These are phyloP conservation scores for Panopea generosa DNA, from an alignment of 2,888 invertebrate genomes.

Conservation along the genomic window DNA sequence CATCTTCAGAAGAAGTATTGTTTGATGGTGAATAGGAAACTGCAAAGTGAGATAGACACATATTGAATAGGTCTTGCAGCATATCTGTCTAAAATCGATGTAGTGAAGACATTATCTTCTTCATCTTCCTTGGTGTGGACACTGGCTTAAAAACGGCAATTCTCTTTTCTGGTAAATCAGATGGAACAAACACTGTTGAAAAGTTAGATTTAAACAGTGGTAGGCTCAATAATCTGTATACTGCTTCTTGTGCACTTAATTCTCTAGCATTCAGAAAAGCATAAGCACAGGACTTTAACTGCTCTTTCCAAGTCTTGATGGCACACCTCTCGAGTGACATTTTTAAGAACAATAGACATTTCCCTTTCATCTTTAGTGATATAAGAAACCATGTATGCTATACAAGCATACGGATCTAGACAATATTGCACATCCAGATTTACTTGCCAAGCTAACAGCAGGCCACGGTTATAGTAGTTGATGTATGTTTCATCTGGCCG, in stretches of 20 bases:
- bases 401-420: conserved; percentile 39
- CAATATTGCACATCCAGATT: conserved; percentile 50
- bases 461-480: conserved; percentile 30
- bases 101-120: conserved; percentile 23
- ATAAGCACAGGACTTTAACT: conserved; percentile 23
- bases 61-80: conserved; percentile 16
- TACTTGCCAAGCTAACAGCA: conserved; percentile 34
- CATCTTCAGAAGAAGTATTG: background rate
- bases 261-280: conserved; percentile 40
- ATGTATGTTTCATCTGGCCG: conserved; percentile 11
- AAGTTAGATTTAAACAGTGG: conserved; percentile 39
- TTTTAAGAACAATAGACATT: conserved; percentile 16
- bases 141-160: conserved; percentile 42
- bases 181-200: conserved; percentile 36
- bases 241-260: conserved; percentile 50
- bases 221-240: conserved; percentile 32
- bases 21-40: conserved; percentile 7
- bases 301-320: background rate
- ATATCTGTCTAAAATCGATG: conserved; percentile 31
- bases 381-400: conserved; percentile 38
- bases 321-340: background rate
- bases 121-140: background rate
- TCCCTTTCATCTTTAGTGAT: conserved; percentile 43
- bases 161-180: conserved; percentile 45
- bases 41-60: conserved; percentile 48